A percentile compares a stretch with the other conserved stretches of the same genome.
These are phyloP conservation scores for Orthosia incerta DNA, from an alignment of 2,888 invertebrate genomes.

Conservation along the genomic window DNA sequence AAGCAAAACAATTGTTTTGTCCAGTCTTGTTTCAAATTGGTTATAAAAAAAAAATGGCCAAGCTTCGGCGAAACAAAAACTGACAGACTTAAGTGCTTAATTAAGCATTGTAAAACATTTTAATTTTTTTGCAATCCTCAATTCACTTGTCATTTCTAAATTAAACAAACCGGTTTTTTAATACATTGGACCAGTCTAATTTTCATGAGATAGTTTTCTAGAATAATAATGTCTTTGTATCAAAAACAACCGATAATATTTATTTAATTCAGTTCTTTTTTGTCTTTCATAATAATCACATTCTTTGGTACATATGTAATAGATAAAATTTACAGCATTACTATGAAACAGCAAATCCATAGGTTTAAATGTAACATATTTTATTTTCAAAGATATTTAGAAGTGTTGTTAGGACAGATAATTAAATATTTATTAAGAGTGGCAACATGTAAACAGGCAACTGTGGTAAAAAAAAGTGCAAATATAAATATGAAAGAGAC, in stretches of 20 bases:
- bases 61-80: slow-evolving; percentile 34
- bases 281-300: slow-evolving; percentile 54
- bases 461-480: slow-evolving; percentile 28
- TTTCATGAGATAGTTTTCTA: slow-evolving; percentile 2
- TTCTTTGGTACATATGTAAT: slow-evolving; percentile 42
- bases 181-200: slow-evolving; percentile 19
- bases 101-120: background rate
- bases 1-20: slow-evolving; percentile 29
- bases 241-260: background rate
- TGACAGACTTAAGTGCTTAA: too few relatives aligned
- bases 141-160: slow-evolving; percentile 37
- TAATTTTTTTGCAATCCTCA: slow-evolving; percentile 8
- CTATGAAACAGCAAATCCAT: background rate
- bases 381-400: slow-evolving; percentile 8
- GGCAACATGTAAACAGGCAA: slow-evolving; percentile 32
- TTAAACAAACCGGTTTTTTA: slow-evolving; percentile 17
- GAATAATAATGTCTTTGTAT: slow-evolving; percentile 5
- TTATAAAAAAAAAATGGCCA: slow-evolving; percentile 47
- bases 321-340: slow-evolving; percentile 5
- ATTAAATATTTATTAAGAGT: slow-evolving; percentile 11
- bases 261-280: background rate
- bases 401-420: background rate
- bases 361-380: background rate
- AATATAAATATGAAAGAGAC: slow-evolving; percentile 12
- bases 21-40: slow-evolving; percentile 62